These are phyloP conservation scores for Tupaia chinensis DNA, from an alignment of 2,113 vertebrate species.

Conservation along the genomic window DNA sequence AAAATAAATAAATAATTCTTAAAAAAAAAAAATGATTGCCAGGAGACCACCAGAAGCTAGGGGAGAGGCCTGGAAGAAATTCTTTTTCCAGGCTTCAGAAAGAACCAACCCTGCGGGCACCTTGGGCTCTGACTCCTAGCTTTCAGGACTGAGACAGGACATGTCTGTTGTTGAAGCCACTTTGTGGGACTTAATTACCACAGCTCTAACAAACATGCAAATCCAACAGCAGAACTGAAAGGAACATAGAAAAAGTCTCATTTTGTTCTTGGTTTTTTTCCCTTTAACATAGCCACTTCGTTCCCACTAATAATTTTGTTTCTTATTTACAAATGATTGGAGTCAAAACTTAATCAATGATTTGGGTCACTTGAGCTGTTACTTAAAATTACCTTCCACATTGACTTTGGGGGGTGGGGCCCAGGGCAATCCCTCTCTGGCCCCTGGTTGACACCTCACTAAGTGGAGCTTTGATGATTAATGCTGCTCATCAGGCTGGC, in stretches of 20 bases:
- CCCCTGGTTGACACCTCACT: slow-evolving; percentile 69
- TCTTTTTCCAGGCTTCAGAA: background rate
- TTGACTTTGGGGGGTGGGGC: background rate
- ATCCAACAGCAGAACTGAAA: background rate
- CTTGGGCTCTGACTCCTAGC: background rate
- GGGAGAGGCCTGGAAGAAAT: background rate
- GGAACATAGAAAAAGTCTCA: slow-evolving; percentile 29
- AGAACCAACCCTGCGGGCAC: background rate
- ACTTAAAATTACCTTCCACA: slow-evolving; percentile 58
- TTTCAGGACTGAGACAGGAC: background rate
- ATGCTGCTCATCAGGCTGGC: slow-evolving; percentile 82
- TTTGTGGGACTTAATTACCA: background rate
- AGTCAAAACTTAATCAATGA: slow-evolving; percentile 65
- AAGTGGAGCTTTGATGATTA: slow-evolving; percentile 85
- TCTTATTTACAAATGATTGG: background rate
- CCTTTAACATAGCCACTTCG: slow-evolving; percentile 44
- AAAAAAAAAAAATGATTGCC: background rate
- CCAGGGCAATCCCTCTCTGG: background rate
- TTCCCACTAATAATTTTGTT: slow-evolving; percentile 46
- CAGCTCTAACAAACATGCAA: background rate
- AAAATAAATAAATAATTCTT: too few species aligned
- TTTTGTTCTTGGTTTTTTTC: slow-evolving; percentile 25
- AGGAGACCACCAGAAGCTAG: background rate
- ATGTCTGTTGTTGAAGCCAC: background rate
- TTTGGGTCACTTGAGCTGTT: slow-evolving; percentile 51